Percentiles rank a stretch among this genome's conserved stretches.
Conservation (phyloP, 1,140 invertebrate species). For the Phocides pigmalion region DNA sequence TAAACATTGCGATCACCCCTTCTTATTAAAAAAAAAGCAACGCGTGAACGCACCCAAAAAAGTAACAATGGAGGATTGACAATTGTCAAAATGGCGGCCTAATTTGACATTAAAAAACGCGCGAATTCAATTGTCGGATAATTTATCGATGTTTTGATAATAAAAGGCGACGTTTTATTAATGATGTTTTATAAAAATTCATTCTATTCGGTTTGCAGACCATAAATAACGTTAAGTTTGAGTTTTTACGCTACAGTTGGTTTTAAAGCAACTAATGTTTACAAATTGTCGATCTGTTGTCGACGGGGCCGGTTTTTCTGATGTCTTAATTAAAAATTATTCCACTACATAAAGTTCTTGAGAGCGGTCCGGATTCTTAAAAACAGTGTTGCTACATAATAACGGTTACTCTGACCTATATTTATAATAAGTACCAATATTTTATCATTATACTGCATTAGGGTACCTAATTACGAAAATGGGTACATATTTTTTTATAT, state of each 20-base stretch:
- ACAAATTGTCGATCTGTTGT: slow-evolving; percentile 49
- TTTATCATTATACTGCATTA: background rate
- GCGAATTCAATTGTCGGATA: slow-evolving; percentile 74
- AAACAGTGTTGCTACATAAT: background rate
- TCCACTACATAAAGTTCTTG: slow-evolving; percentile 51
- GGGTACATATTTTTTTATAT: no score
- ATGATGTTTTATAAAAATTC: slow-evolving; percentile 66
- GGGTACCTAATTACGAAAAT: no score
- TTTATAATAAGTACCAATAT: background rate
- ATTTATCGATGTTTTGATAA: slow-evolving; percentile 77
- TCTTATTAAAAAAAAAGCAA: slow-evolving; percentile 56
- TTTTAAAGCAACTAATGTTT: slow-evolving; percentile 64
- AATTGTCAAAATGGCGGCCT: slow-evolving; percentile 66
- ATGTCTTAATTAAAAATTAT: slow-evolving; percentile 54
- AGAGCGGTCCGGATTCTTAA: slow-evolving; percentile 16
- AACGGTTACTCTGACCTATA: slow-evolving; percentile 21
- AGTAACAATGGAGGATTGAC: slow-evolving; percentile 56
- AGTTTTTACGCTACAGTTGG: slow-evolving; percentile 67
- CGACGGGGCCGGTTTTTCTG: slow-evolving; percentile 41
- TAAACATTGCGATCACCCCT: slow-evolving; percentile 62
- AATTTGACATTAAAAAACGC: slow-evolving; percentile 80
- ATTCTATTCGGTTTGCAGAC: slow-evolving; percentile 58
- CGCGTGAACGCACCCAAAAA: slow-evolving; percentile 70
- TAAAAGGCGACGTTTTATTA: slow-evolving; percentile 62
- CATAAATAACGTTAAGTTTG: slow-evolving; percentile 63